phyloP scores from a whole-genome alignment of 2,797 vertebrate species.

The Nasua narica region DNA sequence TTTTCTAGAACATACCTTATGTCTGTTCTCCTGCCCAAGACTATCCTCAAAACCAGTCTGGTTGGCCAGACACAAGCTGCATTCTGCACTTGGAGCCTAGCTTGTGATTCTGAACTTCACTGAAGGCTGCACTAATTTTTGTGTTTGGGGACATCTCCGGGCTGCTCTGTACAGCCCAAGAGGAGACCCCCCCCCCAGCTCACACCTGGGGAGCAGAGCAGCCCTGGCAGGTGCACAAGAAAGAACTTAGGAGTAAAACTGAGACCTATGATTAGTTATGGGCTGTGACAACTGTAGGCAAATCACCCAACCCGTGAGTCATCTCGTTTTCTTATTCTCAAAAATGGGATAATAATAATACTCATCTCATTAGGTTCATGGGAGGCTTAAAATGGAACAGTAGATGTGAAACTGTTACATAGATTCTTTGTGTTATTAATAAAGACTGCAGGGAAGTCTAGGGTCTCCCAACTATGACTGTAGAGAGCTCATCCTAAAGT shows the following conservation, averaged over 20 bases:
- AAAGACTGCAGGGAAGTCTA: not conserved
- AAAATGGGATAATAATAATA: not conserved
- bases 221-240: not conserved
- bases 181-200: not conserved
- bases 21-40: not conserved
- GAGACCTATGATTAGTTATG: not conserved
- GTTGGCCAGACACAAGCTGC: too few species aligned
- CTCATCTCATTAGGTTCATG: fast-evolving
- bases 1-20: fast-evolving
- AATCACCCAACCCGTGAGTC: not conserved
- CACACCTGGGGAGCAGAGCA: too few species aligned
- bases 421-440: not conserved
- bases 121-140: fast-evolving
- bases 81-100: fast-evolving
- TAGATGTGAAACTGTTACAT: fast-evolving
- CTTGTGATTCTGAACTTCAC: fast-evolving
- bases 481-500: not conserved
- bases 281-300: not conserved
- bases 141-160: not conserved
- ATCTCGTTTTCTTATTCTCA: not conserved
- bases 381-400: not conserved
- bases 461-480: fast-evolving
- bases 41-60: fast-evolving
- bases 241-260: not conserved
- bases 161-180: not conserved